Evolutionary conservation across 2,797 vertebrate species (phyloP), one percentile per base, ranked within the genome.

Genomic region (Gymnocypris eckloni): DNA sequence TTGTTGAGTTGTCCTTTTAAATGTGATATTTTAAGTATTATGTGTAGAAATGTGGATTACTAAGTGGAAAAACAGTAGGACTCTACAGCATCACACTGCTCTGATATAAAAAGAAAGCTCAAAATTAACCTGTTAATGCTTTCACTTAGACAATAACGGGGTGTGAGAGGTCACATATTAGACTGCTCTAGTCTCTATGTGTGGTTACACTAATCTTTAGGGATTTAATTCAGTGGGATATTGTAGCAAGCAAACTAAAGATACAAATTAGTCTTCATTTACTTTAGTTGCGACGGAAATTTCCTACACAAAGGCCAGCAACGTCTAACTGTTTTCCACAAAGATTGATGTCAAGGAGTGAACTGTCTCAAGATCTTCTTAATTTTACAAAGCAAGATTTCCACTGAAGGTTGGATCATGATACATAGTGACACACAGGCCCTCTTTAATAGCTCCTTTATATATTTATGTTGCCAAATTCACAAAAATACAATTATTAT

Each of bases 221-320:
- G 85, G 89, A 88, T 88, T 86, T 89, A 56, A 89, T 83, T 86
- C n/a, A 52, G 75, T 48, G 73, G 88, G 72, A 72, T 83, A 77
- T 87, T 83, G 84, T 64, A 79, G 79, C 82, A 85, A 81, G 79
- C 82, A 77, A 86, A 83, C 87, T 87, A 85, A 89, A 86, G 64
- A 88, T 70, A 85, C 87, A 87, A 88, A 89, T 89, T 89, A 89
- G 85, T 85, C 87, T 59, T 79, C 76, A 88, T 88, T 82, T 81
- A 75, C 75, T 88, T 85, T 28, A 28, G 28, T 28, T 28, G 28
- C 75, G 25, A 64, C 10, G 70, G 52, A 88, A 85, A 73, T 77
- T 59, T 67, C 85, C 61, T 39, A 41, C 71, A 76, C 61, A 86
- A 83, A 80, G 73, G 56, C 82, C 79, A 72, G 85, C 45, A 72